Base-by-base conservation (phyloP, 1,140 invertebrate genomes). In the Ceratina australensis region DNA sequence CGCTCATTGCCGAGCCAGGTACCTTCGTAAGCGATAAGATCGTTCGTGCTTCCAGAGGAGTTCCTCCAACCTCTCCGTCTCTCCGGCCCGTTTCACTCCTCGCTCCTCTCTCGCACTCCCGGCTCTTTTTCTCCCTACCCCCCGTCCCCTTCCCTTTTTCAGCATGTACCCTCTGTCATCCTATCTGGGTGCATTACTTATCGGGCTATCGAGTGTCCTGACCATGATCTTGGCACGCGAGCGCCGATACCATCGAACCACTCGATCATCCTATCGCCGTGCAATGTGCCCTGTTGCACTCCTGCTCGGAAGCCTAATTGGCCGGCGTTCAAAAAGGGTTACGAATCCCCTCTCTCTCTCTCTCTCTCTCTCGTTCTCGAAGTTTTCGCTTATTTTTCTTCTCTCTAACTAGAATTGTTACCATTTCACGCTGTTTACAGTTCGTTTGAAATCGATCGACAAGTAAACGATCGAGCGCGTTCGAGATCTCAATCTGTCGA, bases 261-360 rank as follows among this genome's bases (percentile, higher is more conserved):
- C 81, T 90, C 88, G 88, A 90, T 90, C 89, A 90, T 90, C 88
- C 88, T 88, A 90, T 91, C 90, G 83, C 88, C 86, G 88, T 68
- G 84, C 85, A 87, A 87, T 88, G 86, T 76, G 69, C 71, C 63
- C 75, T 49, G 59, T 22, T 84, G 80, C 77, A 81, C 79, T 79
- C 67, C 73, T 74, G 78, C 79, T 81, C 76, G 79, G 80, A 52
- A 79, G 86, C 80, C 86, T 88, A 87, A 88, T 86, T 89, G 84
- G 79, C 82, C 83, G 64, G 71, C 66, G 57, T 72, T 67, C 64
- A 15, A 57, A 80, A 80, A 72, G 79, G 64, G 28, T 13, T 71
- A 71, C 26, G 50, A 72, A 71, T 61, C 66, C 50, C n/a, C n/a
- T n/a, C n/a, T n/a, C n/a, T n/a, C n/a, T n/a, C n/a, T n/a, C n/a